Evolutionary conservation across 1,140 invertebrate species (phyloP).

Genomic region (Drosophila saltans): DNA sequence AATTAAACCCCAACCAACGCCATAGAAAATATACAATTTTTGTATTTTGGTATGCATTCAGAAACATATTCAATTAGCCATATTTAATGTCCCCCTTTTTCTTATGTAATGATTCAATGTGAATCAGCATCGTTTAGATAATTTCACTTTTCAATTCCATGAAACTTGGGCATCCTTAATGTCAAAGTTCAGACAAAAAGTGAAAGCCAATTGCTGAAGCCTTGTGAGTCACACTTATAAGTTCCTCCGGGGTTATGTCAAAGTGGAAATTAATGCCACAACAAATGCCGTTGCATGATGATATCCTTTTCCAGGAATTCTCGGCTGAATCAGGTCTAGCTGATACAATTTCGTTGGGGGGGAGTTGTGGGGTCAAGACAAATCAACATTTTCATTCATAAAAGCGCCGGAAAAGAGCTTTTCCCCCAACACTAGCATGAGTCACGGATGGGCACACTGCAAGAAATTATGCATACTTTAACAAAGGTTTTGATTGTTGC

Average conservation of each 20-base stretch:
- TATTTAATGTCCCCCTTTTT: background rate
- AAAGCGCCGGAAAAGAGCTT: constrained; percentile 63
- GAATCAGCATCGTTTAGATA: constrained; percentile 6
- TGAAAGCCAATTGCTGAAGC: constrained; percentile 53
- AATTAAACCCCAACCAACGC: no score
- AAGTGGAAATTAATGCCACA: constrained; percentile 58
- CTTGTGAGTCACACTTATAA: constrained; percentile 55
- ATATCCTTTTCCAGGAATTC: constrained; percentile 78
- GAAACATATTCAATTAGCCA: no score
- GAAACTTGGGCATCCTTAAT: constrained; percentile 58
- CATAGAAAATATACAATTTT: no score
- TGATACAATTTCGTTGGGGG: background rate
- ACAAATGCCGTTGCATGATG: constrained; percentile 77
- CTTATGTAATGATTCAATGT: background rate
- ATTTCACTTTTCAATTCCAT: constrained; percentile 35
- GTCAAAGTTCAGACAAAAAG: constrained; percentile 68
- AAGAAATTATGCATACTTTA: constrained; percentile 35
- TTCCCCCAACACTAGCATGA: constrained; percentile 40
- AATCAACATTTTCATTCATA: constrained; percentile 67
- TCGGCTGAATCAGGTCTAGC: constrained; percentile 59
- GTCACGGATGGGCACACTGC: constrained; percentile 46
- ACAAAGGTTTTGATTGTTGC: constrained; percentile 25
- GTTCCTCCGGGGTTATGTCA: constrained; percentile 21
- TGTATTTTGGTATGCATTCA: no score
- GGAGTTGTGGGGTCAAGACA: constrained; percentile 11